A percentile compares a stretch with the other conserved stretches of the same genome.
These are phyloP conservation scores for Baryphthengus martii DNA, from an alignment of 2,113 vertebrate species.

Conservation along the genomic window DNA sequence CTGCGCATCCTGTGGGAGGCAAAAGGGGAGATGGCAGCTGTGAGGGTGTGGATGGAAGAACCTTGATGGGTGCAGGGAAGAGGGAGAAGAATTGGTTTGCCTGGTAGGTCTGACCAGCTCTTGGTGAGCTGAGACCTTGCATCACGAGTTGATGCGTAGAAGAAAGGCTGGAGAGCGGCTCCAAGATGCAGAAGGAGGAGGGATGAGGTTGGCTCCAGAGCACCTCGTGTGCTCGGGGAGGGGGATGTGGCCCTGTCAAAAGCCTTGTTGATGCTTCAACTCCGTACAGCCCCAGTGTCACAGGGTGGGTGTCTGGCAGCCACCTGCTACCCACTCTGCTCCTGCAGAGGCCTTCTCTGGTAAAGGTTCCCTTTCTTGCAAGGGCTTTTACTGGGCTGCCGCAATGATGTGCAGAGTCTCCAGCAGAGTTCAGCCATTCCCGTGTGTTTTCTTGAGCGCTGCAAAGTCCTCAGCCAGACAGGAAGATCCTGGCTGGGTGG, in stretches of 20 bases:
- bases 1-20: rapidly evolving
- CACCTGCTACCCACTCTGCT: neutral
- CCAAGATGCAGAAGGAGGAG: neutral
- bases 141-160: rapidly evolving
- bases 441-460: neutral
- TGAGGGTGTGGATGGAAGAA: neutral
- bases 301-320: rapidly evolving
- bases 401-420: rapidly evolving
- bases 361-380: neutral
- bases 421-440: rapidly evolving
- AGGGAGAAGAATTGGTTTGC: neutral
- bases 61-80: neutral
- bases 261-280: neutral
- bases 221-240: rapidly evolving
- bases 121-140: neutral
- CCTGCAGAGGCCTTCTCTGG: rapidly evolving
- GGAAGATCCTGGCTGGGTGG: neutral
- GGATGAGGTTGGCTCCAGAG: neutral
- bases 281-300: rapidly evolving
- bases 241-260: neutral
- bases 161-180: neutral
- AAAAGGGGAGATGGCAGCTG: neutral
- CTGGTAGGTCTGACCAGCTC: neutral
- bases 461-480: neutral
- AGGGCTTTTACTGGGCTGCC: neutral